These are phyloP conservation scores for Acronicta alni DNA, from an alignment of 2,888 invertebrate species.

Conservation along the genomic window DNA sequence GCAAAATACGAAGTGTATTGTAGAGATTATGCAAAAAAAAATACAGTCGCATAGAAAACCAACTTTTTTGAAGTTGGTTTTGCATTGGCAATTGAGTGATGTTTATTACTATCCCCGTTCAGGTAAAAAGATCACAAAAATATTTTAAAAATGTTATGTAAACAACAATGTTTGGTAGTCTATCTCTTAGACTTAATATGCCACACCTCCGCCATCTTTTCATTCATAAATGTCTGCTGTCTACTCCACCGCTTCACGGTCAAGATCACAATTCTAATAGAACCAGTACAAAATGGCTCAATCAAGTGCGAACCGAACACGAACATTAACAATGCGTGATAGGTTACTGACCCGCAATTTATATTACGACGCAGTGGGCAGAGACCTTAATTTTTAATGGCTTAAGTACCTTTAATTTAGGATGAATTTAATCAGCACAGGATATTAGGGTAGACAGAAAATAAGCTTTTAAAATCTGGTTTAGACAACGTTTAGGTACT, in stretches of 20 bases:
- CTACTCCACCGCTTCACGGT: constrained; percentile 19
- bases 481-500: too few species aligned
- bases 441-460: constrained; percentile 33
- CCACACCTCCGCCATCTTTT: constrained; percentile 29
- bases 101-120: too few species aligned
- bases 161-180: neutral
- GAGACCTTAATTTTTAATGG: constrained; percentile 34
- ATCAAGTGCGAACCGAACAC: constrained; percentile 33
- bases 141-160: too few species aligned
- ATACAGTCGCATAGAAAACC: too few species aligned
- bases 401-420: constrained; percentile 14
- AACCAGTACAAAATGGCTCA: constrained; percentile 19
- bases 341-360: constrained; percentile 23
- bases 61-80: too few species aligned
- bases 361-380: constrained; percentile 29
- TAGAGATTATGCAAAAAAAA: too few species aligned
- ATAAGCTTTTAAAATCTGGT: neutral
- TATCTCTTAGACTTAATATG: constrained; percentile 9
- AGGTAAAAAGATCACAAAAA: too few species aligned
- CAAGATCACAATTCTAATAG: constrained; percentile 14
- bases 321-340: constrained; percentile 6
- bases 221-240: constrained; percentile 21
- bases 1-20: too few species aligned
- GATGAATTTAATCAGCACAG: constrained; percentile 29
- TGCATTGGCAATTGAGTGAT: too few species aligned